Base-by-base conservation (phyloP, 2,888 invertebrate species). In the Drosophila parthenogenetica region DNA sequence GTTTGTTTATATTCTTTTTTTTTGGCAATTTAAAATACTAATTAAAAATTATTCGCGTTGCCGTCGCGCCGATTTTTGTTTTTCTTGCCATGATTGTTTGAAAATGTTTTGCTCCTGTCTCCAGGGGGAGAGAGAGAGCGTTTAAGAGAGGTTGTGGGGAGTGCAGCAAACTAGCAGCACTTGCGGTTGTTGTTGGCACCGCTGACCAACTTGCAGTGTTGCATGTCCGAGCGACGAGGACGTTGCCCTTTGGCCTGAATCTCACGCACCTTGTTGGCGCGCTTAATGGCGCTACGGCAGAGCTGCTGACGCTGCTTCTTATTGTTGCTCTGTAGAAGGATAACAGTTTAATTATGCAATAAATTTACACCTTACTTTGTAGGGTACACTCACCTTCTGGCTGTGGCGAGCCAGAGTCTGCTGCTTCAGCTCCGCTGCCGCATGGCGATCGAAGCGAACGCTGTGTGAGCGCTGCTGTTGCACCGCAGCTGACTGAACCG, bases 181-280 rank as follows among this genome's bases (percentile, higher is more conserved):
- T 94, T 94, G 91, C 94, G 94, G 89, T 94, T 94, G 91, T 94
- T 94, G 91, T 94, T 94, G 82, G 93, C 94, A 75, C 94, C 93
- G 81, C 94, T 94, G 84, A 93, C 92, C 80, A 93, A 90, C 79
- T 92, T 93, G 89, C 93, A 93, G 81, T 93, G 93, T 80, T 93
- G 93, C 87, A 90, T 87, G 76, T 94, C 94, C 69, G 93, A 92
- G 74, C 94, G 93, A 51, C 94, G 93, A 65, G 93, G 93, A 53
- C 93, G 93, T 72, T 93, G 93, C 83, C 93, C 92, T 74, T 93
- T 94, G 70, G 93, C 92, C 81, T 93, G 93, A 57, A 93, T 91
- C 73, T 94, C 94, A 73, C 93, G 93, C 71, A 92, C 93, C 89
- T 94, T 94, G 85, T 94, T 94, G 73, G 91, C 90, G 65, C 94